Evolutionary conservation across 2,888 invertebrate species (phyloP), one percentile per base, ranked within the genome.

Genomic region (Mimas tiliae): DNA sequence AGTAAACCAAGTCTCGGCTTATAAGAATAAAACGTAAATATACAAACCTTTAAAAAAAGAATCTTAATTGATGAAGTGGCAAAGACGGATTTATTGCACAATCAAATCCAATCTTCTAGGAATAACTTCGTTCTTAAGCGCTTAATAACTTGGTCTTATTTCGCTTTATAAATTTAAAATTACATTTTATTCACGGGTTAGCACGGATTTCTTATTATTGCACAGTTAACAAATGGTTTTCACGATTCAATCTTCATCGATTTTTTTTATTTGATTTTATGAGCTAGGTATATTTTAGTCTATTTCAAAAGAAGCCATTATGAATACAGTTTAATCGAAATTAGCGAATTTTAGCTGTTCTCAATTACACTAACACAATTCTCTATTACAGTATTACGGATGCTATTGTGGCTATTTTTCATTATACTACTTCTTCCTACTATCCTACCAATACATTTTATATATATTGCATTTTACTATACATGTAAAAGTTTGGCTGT

Each of bases 1-100:
- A 70, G 70, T 72, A 69, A 72, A 72, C 72, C 72, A 67, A 68
- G 53, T 42, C 42, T 6, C 19, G 45, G 9, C 55, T 65, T 38
- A 21, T 12, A 58, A 38, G 12, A 58, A 55, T 6, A 58, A 19
- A 58, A 58, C 12, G 19, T 42, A 58, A 12, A 42, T 19, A 58
- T 42, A 58, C 16, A 38, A 42, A 58, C n/a, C 16, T 38, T 6
- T 42, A 58, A 58, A 58, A 38, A 58, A 9, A 12, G 12, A 42
- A 12, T 12, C 38, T 58, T 42, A 58, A 58, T 42, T 58, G 42
- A 19, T 55, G 14, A 16, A 55, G 0, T 16, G 9, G 33, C 34
- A 14, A 45, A 19, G 19, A 48, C 48, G 48, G 16, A 9, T 50
- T 50, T 50, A 38, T 55, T 55, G 34, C 34, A 16, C 12, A 55